Percentiles rank a stretch among this genome's conserved stretches.
Evolutionary conservation across 2,888 invertebrate genomes (phyloP).

Genomic region (Macropis europaea): DNA sequence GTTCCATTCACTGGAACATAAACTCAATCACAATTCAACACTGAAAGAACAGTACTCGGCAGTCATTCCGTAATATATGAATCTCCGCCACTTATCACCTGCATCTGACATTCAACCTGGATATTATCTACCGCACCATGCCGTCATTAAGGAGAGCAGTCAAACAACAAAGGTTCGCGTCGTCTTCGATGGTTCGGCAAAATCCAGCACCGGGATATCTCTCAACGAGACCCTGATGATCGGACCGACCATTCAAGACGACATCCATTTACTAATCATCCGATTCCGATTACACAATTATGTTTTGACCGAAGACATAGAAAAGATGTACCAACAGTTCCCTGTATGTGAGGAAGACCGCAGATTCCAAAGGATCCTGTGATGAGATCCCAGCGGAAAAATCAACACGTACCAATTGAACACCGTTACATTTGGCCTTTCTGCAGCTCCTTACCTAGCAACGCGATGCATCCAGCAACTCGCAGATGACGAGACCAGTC

Average conservation of each 20-base stretch:
- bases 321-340: conserved; percentile 19
- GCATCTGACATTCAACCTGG: neutral
- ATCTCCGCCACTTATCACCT: neutral
- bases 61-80: neutral
- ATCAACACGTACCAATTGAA: neutral
- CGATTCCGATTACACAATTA: conserved; percentile 2
- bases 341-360: neutral
- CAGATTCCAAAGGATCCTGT: neutral
- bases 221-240: neutral
- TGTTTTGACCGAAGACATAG: conserved; percentile 5
- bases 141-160: conserved; percentile 1
- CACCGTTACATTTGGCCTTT: conserved; percentile 1
- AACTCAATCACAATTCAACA: neutral
- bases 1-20: neutral
- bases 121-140: conserved; percentile 24
- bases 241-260: conserved; percentile 6
- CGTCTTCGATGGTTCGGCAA: conserved; percentile 10
- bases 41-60: neutral
- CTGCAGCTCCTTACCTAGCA: conserved; percentile 11
- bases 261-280: neutral
- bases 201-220: neutral
- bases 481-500: neutral
- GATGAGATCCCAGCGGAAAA: neutral
- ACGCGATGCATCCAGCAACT: neutral
- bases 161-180: conserved; percentile 3